Evolutionary conservation across 1,140 invertebrate genomes (phyloP).

Genomic region (Steinernema feltiae): DNA sequence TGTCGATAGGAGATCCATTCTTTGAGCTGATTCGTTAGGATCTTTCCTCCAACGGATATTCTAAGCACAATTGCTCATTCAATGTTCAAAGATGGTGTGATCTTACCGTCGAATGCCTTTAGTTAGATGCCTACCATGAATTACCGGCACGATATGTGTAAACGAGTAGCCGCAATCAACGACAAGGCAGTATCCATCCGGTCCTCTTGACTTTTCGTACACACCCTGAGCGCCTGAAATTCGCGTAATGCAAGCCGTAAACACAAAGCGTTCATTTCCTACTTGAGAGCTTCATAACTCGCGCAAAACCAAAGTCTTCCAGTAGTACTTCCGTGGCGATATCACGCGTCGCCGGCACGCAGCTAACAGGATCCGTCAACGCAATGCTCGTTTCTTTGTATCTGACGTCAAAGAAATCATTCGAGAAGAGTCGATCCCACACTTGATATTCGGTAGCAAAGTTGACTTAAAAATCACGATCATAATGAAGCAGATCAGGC

Average conservation of each 20-base stretch:
- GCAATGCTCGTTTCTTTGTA: slow-evolving; percentile 67
- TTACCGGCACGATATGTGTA: slow-evolving; percentile 86
- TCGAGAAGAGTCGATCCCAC: slow-evolving; percentile 90
- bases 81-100: slow-evolving; percentile 62
- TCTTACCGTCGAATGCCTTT: slow-evolving; percentile 59
- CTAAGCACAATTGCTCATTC: slow-evolving; percentile 62
- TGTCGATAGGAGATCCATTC: slow-evolving; percentile 94
- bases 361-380: slow-evolving; percentile 90
- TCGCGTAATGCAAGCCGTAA: neutral
- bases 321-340: slow-evolving; percentile 90
- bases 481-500: neutral
- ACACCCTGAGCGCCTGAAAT: neutral
- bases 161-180: slow-evolving; percentile 91
- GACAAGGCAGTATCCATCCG: slow-evolving; percentile 65
- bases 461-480: slow-evolving; percentile 78
- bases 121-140: slow-evolving; percentile 77
- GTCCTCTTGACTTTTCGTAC: neutral
- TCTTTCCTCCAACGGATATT: slow-evolving; percentile 91
- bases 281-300: slow-evolving; percentile 64
- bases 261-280: neutral
- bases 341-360: slow-evolving; percentile 85
- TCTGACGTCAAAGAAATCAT: slow-evolving; percentile 74
- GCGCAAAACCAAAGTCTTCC: slow-evolving; percentile 88
- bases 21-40: slow-evolving; percentile 94
- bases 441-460: slow-evolving; percentile 91